These are phyloP conservation scores for Leucophenga varia DNA, from an alignment of 1,140 invertebrate species.

Conservation along the genomic window DNA sequence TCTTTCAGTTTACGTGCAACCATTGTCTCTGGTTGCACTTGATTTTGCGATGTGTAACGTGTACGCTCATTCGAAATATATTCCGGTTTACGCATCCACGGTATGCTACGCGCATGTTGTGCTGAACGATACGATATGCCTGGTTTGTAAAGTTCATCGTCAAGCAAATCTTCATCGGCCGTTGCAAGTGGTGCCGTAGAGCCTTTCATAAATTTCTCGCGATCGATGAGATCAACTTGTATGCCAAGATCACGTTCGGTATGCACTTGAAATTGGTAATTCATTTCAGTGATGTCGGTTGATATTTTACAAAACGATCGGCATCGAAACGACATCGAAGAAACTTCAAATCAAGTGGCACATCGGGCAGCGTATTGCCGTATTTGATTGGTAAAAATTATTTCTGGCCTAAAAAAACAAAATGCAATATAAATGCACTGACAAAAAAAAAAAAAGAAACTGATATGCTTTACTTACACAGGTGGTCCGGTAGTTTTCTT, in stretches of 20 bases:
- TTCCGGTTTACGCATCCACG: conserved; percentile 94
- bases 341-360: conserved; percentile 97
- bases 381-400: no score
- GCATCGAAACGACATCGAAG: conserved; percentile 93
- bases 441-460: no score
- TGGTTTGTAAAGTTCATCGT: conserved; percentile 85
- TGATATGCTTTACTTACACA: no score
- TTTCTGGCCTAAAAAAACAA: no score
- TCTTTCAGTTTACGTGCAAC: conserved; percentile 97
- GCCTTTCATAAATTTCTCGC: conserved; percentile 82
- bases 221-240: conserved; percentile 91
- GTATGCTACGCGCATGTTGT: conserved; percentile 89
- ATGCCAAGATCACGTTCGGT: conserved; percentile 95
- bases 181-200: conserved; percentile 72
- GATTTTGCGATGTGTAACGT: conserved; percentile 87
- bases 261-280: conserved; percentile 91
- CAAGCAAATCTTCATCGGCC: conserved; percentile 87
- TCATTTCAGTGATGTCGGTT: conserved; percentile 87
- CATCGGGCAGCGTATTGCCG: conserved; percentile 91
- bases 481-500: no score
- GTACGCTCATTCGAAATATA: conserved; percentile 98
- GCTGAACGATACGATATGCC: conserved; percentile 82
- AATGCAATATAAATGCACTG: no score
- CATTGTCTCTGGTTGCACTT: conserved; percentile 95
- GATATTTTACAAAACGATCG: conserved; percentile 91